Evolutionary conservation across 1,140 invertebrate species (phyloP), one percentile per base, ranked within the genome.

Genomic region (Dinothrombium tinctorium): DNA sequence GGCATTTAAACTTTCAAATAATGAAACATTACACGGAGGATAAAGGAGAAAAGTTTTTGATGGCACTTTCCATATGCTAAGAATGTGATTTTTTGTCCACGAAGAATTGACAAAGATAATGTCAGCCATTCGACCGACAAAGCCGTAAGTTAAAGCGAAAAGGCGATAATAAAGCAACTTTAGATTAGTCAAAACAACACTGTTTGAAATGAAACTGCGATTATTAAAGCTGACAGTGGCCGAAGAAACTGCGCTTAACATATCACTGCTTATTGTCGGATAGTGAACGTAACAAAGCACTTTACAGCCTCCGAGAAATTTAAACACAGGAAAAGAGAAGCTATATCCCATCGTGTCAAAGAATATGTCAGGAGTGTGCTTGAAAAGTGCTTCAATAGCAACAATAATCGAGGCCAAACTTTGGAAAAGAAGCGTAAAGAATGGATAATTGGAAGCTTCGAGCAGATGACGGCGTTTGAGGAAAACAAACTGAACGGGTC

Each of bases 341-440:
- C 86, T 75, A 60, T 78, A 90, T 3, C 92, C 90, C 68, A 84
- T 94, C 4, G 83, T 90, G 53, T 98, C 92, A 46, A 98, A 73
- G 53, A 74, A 92, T 41, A 96, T 65, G 63, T 94, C 83, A 14
- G 69, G 69, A 28, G 59, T 54, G 51, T 59, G 59, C 33, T 53
- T 69, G 45, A 70, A 64, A n/a, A 95, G 55, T 2, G 89, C 90
- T 63, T 98, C 89, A 46, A 82, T 61, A 0, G 75, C 86, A 23
- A 98, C 56, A 20, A 74, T 58, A 44, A 94, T 62, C 0, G 87
- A 92, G 0, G 84, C 89, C 5, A 96, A 52, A 58, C 81, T 86
- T 62, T 98, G 92, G 7, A 81, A 69, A n/a, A 98, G 54, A 25
- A 98, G 58, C 2, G 94, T 96, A 50, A 94, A 89, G 51, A 74